Conservation (phyloP, 2,113 vertebrate genomes). For the Colistium nudipinnis region DNA sequence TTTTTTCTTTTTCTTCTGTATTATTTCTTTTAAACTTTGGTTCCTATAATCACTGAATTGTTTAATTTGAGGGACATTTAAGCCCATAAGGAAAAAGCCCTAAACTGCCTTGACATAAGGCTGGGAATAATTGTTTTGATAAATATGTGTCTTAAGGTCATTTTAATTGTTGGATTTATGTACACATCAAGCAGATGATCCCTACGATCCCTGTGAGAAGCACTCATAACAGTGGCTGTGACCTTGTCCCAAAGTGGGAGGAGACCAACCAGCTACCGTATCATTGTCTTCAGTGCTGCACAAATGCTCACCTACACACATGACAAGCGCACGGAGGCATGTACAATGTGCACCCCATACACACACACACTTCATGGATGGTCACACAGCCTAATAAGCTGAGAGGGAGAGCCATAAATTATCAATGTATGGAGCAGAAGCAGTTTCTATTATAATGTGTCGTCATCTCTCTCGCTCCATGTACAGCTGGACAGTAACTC, state of each 20-base stretch:
- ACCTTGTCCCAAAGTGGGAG: slow-evolving; percentile 64
- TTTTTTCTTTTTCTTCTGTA: no score
- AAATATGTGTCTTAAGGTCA: neutral
- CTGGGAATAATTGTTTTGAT: neutral
- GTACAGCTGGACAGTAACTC: slow-evolving; percentile 35
- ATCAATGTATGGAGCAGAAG: slow-evolving; percentile 45
- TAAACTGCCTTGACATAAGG: neutral
- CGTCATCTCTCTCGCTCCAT: slow-evolving; percentile 25
- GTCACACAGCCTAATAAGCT: slow-evolving; percentile 44
- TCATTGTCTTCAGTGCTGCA: slow-evolving; percentile 43
- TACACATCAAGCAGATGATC: slow-evolving; percentile 1
- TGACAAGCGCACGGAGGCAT: neutral
- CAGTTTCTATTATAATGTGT: slow-evolving; percentile 43
- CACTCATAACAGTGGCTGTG: slow-evolving; percentile 18
- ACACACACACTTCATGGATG: slow-evolving; percentile 29
- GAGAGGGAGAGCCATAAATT: slow-evolving; percentile 45
- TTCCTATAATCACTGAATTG: no score
- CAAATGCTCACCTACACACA: slow-evolving; percentile 14
- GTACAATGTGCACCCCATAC: slow-evolving; percentile 6
- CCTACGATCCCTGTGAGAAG: neutral
- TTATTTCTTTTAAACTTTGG: no score
- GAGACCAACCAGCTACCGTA: slow-evolving; percentile 50
- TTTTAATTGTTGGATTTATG: neutral
- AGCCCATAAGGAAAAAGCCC: no score
- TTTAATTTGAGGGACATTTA: neutral